Evolutionary conservation across 2,113 vertebrate genomes (phyloP), one percentile per base, ranked within the genome.

Genomic region (Oreochromis spilurus): DNA sequence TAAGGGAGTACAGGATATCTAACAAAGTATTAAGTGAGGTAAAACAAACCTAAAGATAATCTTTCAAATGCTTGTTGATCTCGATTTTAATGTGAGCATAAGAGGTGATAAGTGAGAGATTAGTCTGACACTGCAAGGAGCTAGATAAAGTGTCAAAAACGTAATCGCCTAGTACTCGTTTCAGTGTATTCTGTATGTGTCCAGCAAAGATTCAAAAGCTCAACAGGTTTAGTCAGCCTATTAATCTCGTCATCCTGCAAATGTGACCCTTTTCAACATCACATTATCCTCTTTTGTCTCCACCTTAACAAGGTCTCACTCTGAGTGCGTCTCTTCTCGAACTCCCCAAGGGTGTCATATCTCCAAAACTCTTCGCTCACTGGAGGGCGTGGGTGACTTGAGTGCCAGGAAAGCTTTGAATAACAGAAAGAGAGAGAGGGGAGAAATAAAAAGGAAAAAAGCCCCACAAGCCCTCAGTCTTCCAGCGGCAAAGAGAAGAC

Each of bases 351-450:
- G 91, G 93, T 93, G 94, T 94, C 87, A 82, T 70, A 40, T 83
- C 67, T 80, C 77, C 62, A 31, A 52, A 31, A 21, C 87, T 91
- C 58, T 82, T 90, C 80, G 54, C 91, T 92, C 91, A 91, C 89
- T 82, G 86, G 81, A 91, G 94, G 93, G 93, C 86, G 94, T 91
- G 92, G 88, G 93, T 86, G 89, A 92, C 86, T 93, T 83, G 90
- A 95, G 91, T 95, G 91, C 94, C 94, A 94, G 81, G 89, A 90
- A 90, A 85, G 94, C 91, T 93, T 96, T 91, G 95, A 93, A 95
- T 96, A 93, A 92, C 92, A 85, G 88, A 77, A 77, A 86, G 83
- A 58, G 83, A 85, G 83, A 87, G 94, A 60, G 92, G 89, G 83
- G 81, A 89, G 92, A 90, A 94, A 95, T 94, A 96, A 94, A 95